Base-by-base conservation (phyloP, 2,113 vertebrate genomes). In the Tautogolabrus adspersus region DNA sequence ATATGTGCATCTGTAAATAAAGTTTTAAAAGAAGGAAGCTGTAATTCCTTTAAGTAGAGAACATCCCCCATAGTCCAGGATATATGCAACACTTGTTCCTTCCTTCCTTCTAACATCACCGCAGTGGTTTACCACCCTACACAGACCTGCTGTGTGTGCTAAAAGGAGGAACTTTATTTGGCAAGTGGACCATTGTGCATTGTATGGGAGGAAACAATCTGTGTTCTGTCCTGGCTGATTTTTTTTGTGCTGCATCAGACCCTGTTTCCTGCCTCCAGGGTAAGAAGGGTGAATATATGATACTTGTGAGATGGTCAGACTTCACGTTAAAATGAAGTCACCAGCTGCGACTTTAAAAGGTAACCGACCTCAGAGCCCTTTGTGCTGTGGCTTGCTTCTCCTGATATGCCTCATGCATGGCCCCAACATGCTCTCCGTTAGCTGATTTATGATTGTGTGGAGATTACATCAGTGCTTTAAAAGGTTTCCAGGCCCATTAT, bases 171-270 rank as follows among this genome's bases (percentile, higher is more conserved):
- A 72, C 84, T 67, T 71, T 44, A 37, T 70, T 76, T 81, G 52
- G 71, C 19, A 54, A 81, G 61, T 68, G 58, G 60, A 38, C 68
- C 56, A 75, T 86, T 91, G 83, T 91, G 69, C 78, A 75, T 86
- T 88, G 81, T 87, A 67, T 75, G 23, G 66, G 68, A 61, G 72
- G 79, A 78, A 84, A 88, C 82, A 86, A 81, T 70, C 71, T 82
- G 61, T 80, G 82, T 87, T 81, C 85, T 90, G 82, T 88, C 76
- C 69, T 42, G 54, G 75, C 44, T 52, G 65, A 61, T 46, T 72
- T 42, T 66, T n/a, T 49, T 49, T 49, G 2, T 49, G 49, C 56
- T 62, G 44, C 56, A 73, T 75, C 63, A 80, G 77, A 72, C 62
- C 60, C 67, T 42, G 30, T 71, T 76, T 83, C 64, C 77, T 85